phyloP scores from a whole-genome alignment of 2,113 vertebrate species.

The Andinoacara biseriatus region DNA sequence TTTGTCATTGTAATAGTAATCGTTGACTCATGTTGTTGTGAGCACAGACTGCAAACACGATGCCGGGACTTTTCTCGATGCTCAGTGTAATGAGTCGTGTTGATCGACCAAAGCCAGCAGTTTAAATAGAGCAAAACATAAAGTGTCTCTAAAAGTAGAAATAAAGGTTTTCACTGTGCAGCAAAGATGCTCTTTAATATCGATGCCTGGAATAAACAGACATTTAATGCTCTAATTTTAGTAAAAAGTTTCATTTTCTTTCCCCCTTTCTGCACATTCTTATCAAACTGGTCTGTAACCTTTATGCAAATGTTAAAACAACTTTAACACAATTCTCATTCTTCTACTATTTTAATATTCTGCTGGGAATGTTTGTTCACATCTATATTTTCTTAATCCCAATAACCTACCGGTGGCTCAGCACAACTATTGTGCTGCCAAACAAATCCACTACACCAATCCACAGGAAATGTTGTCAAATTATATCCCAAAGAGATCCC shows the following conservation, averaged over 20 bases:
- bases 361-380: neutral
- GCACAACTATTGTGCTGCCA: rapidly evolving
- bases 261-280: neutral
- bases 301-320: neutral
- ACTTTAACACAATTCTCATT: neutral
- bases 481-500: neutral
- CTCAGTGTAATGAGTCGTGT: neutral
- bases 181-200: neutral
- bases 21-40: neutral
- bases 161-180: neutral
- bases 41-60: neutral
- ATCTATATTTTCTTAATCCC: neutral
- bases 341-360: neutral
- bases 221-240: neutral
- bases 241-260: neutral
- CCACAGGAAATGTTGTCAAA: neutral
- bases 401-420: neutral
- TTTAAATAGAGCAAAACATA: neutral
- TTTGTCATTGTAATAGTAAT: neutral
- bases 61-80: neutral
- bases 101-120: neutral
- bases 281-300: neutral
- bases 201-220: neutral
- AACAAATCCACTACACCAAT: neutral
- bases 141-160: neutral